Conservation (phyloP, 2,113 vertebrate genomes). For the Toxotes jaculatrix region DNA sequence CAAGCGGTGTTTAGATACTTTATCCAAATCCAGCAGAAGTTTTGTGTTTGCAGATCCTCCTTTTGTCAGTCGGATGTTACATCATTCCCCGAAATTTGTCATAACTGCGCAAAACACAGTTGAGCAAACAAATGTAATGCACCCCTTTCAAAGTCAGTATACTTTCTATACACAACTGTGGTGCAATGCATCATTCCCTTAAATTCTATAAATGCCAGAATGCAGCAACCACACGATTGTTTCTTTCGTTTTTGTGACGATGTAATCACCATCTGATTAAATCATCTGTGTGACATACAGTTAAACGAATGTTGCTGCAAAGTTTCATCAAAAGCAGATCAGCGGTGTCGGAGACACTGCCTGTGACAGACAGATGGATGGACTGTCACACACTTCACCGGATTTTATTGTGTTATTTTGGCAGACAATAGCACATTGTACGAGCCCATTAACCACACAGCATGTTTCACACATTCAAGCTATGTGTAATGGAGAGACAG, state of each 20-base stretch:
- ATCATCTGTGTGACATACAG: not conserved
- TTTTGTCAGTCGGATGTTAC: too few relatives aligned
- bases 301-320: conserved; percentile 16
- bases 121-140: not conserved
- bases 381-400: conserved; percentile 53
- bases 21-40: not conserved
- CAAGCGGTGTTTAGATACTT: not conserved
- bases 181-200: conserved; percentile 8
- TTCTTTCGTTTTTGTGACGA: conserved; percentile 34
- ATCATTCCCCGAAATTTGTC: too few relatives aligned
- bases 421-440: conserved; percentile 59
- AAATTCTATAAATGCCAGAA: conserved; percentile 28
- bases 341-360: conserved; percentile 23
- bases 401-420: conserved; percentile 57
- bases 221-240: conserved; percentile 22
- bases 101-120: not conserved
- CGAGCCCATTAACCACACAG: conserved; percentile 64
- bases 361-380: conserved; percentile 56
- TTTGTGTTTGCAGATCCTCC: too few relatives aligned
- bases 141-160: not conserved
- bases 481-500: conserved; percentile 65
- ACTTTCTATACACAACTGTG: not conserved
- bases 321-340: conserved; percentile 56
- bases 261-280: conserved; percentile 49
- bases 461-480: conserved; percentile 52